Conservation (phyloP, 2,888 invertebrate genomes). For the Idaea dimidiata region DNA sequence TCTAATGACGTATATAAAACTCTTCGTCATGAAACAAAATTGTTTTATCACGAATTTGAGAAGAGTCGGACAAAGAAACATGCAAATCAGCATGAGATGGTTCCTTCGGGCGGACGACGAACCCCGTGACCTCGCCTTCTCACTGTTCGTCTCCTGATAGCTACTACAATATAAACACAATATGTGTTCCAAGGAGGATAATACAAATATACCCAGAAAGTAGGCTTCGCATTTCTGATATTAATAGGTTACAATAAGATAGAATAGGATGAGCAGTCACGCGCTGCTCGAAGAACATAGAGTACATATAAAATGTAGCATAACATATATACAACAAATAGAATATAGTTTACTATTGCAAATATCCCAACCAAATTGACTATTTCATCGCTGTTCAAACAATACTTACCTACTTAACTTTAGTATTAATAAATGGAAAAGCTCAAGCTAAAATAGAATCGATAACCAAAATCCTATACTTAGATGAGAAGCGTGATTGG, state of each 20-base stretch:
- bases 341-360: too few species aligned
- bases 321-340: too few species aligned
- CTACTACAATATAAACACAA: constrained; percentile 32
- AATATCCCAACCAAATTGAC: background rate
- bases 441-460: constrained; percentile 32
- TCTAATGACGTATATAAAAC: constrained; percentile 24
- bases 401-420: constrained; percentile 4
- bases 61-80: constrained; percentile 50
- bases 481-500: constrained; percentile 35
- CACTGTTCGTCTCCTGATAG: constrained; percentile 27
- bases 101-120: constrained; percentile 51
- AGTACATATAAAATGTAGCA: too few species aligned
- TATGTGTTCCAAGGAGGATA: constrained; percentile 31
- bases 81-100: constrained; percentile 56
- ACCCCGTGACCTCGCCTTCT: constrained; percentile 44
- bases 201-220: background rate
- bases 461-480: constrained; percentile 22
- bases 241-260: too few species aligned
- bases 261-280: too few species aligned
- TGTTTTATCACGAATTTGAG: constrained; percentile 50
- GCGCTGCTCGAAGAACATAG: too few species aligned
- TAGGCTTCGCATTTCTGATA: too few species aligned
- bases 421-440: constrained; percentile 14
- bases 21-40: constrained; percentile 42
- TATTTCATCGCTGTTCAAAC: constrained; percentile 15